phyloP scores from a whole-genome alignment of 1,140 invertebrate genomes.

The Schlechtendalia chinensis region DNA sequence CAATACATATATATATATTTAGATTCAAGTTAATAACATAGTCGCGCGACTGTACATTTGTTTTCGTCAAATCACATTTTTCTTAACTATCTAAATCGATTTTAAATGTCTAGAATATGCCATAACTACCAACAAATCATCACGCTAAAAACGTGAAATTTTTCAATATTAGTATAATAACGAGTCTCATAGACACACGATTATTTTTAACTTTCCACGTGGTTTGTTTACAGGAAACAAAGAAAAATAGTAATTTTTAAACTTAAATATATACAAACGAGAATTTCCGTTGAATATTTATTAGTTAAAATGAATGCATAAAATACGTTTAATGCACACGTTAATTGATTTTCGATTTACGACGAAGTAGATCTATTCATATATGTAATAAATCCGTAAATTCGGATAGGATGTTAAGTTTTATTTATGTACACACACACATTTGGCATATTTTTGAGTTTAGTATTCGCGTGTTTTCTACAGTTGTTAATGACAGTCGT shows the following conservation, averaged over 20 bases:
- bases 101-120: no score
- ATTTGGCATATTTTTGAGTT: conserved; percentile 27
- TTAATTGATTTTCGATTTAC: neutral
- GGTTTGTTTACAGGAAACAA: neutral
- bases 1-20: no score
- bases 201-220: neutral
- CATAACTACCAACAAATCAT: no score
- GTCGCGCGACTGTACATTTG: no score
- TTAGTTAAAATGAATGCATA: neutral
- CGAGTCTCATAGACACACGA: neutral
- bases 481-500: neutral
- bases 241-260: neutral
- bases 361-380: no score
- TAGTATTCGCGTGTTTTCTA: neutral
- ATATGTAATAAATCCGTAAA: neutral
- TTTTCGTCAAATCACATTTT: no score
- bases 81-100: no score
- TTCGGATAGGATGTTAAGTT: neutral
- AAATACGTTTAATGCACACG: neutral
- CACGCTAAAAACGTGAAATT: no score
- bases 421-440: conserved; percentile 2
- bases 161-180: neutral
- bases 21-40: no score
- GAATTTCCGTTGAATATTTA: no score
- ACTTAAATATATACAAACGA: no score